Evolutionary conservation across 2,888 invertebrate genomes (phyloP).

Genomic region (Tiphia femorata): DNA sequence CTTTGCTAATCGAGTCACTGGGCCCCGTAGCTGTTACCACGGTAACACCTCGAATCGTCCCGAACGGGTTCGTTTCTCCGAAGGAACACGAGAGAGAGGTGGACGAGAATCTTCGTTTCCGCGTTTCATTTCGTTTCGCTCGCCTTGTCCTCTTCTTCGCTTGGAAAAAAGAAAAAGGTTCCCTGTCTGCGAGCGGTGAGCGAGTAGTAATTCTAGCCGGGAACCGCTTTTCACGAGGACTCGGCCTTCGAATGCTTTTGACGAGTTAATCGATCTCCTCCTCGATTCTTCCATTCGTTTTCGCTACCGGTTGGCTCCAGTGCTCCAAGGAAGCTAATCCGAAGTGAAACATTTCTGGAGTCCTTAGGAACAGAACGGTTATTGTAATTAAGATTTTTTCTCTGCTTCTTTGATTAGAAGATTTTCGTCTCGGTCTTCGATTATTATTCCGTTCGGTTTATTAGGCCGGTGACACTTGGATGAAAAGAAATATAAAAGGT

Average conservation of each 20-base stretch:
- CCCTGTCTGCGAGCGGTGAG: neutral
- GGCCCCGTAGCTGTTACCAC: slow-evolving; percentile 54
- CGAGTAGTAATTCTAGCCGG: neutral
- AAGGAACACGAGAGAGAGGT: slow-evolving; percentile 5
- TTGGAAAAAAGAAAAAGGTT: neutral
- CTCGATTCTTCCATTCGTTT: neutral
- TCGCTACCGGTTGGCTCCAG: too few relatives aligned
- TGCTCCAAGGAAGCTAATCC: too few relatives aligned
- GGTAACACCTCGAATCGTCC: slow-evolving; percentile 49
- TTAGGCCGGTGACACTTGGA: too few relatives aligned
- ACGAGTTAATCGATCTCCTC: neutral
- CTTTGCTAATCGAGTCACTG: slow-evolving; percentile 62
- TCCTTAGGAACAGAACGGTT: too few relatives aligned
- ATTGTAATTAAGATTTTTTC: too few relatives aligned
- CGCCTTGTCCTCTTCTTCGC: neutral
- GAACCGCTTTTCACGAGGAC: neutral
- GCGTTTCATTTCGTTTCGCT: too few relatives aligned
- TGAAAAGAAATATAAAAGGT: slow-evolving; percentile 4
- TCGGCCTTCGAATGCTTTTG: neutral
- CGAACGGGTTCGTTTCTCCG: slow-evolving; percentile 34
- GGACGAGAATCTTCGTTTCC: too few relatives aligned
- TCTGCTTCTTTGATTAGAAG: too few relatives aligned
- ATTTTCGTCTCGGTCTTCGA: too few relatives aligned
- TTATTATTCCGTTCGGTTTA: too few relatives aligned
- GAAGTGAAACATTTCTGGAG: too few relatives aligned